Conservation (phyloP, 2,797 vertebrate genomes). For the Lepidocolaptes lacrymiger region DNA sequence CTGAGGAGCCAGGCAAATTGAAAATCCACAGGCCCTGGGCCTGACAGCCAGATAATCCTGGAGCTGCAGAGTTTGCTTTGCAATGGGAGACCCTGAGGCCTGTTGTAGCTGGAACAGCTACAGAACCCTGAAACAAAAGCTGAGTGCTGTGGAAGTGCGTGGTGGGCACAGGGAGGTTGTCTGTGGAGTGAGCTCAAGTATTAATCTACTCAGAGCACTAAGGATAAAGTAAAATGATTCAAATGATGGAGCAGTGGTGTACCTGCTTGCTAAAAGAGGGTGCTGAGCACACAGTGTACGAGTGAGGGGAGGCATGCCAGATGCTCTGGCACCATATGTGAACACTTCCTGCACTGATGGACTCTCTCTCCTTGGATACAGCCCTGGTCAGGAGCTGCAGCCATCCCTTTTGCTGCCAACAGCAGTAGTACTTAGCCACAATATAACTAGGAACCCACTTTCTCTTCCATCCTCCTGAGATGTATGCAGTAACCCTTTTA, state of each 20-base stretch:
- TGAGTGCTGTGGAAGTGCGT: background rate
- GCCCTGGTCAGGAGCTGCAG: background rate
- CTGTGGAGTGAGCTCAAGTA: background rate
- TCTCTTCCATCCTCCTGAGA: background rate
- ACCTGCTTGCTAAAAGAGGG: background rate
- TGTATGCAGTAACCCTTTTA: background rate
- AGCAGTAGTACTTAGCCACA: background rate
- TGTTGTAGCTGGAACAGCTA: background rate
- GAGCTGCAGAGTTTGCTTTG: background rate
- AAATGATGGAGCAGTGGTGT: background rate
- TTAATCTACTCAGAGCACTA: background rate
- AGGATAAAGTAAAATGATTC: background rate
- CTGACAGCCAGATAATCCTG: background rate
- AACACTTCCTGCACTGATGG: rapidly evolving
- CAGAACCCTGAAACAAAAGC: background rate
- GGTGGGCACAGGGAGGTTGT: background rate
- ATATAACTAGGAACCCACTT: background rate
- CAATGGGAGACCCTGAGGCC: background rate
- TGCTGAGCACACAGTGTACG: rapidly evolving
- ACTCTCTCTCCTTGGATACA: background rate
- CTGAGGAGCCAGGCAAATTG: background rate
- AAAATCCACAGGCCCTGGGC: background rate
- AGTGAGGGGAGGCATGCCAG: background rate
- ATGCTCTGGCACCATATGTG: background rate
- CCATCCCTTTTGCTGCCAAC: background rate